Conservation (phyloP, 1,140 invertebrate species). For the Metaphire vulgaris region DNA sequence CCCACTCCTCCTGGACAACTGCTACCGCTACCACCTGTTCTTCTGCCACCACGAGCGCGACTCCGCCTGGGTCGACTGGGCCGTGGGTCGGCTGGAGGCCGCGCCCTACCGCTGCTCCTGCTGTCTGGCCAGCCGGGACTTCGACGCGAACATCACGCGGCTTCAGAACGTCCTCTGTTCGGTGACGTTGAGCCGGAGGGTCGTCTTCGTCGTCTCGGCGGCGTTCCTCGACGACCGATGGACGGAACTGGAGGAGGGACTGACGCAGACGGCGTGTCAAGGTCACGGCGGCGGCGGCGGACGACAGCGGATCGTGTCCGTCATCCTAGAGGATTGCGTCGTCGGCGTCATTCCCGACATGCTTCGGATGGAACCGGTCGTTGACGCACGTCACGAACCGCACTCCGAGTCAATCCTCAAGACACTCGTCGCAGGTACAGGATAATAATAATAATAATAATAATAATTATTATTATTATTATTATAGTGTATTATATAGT, state of each 20-base stretch:
- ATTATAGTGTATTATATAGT: no score
- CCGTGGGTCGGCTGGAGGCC: slow-evolving; percentile 36
- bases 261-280: slow-evolving; percentile 38
- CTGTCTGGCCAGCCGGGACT: slow-evolving; percentile 33
- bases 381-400: slow-evolving; percentile 37
- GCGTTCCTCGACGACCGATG: slow-evolving; percentile 39
- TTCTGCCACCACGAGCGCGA: slow-evolving; percentile 41
- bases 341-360: slow-evolving; percentile 36
- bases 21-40: slow-evolving; percentile 44
- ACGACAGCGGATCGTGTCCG: slow-evolving; percentile 41
- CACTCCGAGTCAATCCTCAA: slow-evolving; percentile 38
- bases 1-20: slow-evolving; percentile 39
- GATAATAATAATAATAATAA: no score
- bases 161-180: slow-evolving; percentile 41
- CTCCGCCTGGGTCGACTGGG: slow-evolving; percentile 38
- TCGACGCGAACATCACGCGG: slow-evolving; percentile 29
- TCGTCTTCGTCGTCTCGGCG: slow-evolving; percentile 39
- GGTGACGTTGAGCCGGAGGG: slow-evolving; percentile 44
- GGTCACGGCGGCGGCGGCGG: no score
- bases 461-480: no score
- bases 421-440: slow-evolving; percentile 38
- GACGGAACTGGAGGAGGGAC: slow-evolving; percentile 39
- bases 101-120: slow-evolving; percentile 40
- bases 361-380: slow-evolving; percentile 36
- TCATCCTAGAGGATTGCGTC: slow-evolving; percentile 38